Percentiles rank a stretch among this genome's conserved stretches.
Evolutionary conservation across 2,113 vertebrate genomes (phyloP).

Genomic region (Nesoenas mayeri): DNA sequence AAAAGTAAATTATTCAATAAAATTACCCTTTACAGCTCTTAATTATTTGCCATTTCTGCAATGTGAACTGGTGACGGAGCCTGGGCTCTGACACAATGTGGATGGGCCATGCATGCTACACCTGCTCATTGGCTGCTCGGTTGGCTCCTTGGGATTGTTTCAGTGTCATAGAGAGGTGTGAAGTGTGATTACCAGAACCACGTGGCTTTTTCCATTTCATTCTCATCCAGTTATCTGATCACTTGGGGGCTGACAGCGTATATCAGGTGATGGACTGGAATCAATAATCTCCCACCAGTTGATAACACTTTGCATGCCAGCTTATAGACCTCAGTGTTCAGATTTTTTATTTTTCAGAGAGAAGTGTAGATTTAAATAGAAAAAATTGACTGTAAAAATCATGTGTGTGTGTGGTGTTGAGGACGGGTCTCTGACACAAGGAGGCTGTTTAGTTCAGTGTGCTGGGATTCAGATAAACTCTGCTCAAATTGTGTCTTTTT

Average conservation of each 20-base stretch:
- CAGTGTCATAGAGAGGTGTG: not conserved
- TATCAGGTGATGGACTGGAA: not conserved
- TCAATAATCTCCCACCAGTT: not conserved
- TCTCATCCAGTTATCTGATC: not conserved
- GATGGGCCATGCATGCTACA: accelerated
- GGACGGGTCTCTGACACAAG: not conserved
- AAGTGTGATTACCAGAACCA: not conserved
- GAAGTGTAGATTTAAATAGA: not conserved
- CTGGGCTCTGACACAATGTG: not conserved
- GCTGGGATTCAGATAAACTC: not conserved
- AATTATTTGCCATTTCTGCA: not conserved
- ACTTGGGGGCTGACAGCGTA: not conserved
- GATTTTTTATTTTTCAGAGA: not conserved
- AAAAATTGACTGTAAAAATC: not conserved
- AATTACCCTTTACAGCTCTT: not conserved
- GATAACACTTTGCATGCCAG: not conserved
- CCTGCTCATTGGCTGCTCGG: not conserved
- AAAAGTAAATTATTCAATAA: not conserved
- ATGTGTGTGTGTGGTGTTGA: not conserved
- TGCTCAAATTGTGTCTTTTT: not conserved
- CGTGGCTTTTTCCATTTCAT: not conserved
- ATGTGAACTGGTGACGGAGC: not conserved
- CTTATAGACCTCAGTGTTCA: not conserved
- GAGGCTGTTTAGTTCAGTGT: not conserved
- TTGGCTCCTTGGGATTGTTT: not conserved